phyloP scores from a whole-genome alignment of 1,140 invertebrate genomes.

The Caenorhabditis brenneri region DNA sequence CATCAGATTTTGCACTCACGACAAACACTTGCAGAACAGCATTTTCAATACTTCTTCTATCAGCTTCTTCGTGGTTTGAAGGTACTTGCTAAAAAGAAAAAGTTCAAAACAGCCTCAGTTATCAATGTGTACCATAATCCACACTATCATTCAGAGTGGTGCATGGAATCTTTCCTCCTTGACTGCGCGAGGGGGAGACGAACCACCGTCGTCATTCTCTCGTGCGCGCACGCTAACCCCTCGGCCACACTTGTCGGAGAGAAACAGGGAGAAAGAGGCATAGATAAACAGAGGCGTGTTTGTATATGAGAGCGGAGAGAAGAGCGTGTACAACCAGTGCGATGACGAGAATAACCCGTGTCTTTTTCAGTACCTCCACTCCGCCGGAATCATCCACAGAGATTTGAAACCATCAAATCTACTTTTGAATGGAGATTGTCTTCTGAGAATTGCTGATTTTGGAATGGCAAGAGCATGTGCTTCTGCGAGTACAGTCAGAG shows the following conservation, averaged over 20 bases:
- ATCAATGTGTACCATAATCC: conserved; percentile 33
- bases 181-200: background rate
- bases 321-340: too few relatives aligned
- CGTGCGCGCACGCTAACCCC: background rate
- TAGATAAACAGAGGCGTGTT: background rate
- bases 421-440: conserved; percentile 74
- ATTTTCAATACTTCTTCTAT: conserved; percentile 73
- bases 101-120: conserved; percentile 37
- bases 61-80: conserved; percentile 73
- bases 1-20: conserved; percentile 74
- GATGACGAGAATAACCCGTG: background rate
- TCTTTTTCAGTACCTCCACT: conserved; percentile 72
- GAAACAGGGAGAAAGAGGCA: background rate
- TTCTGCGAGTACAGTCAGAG: conserved; percentile 45
- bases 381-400: conserved; percentile 73
- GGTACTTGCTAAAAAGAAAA: conserved; percentile 44
- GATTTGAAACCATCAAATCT: conserved; percentile 74
- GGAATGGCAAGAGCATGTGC: conserved; percentile 69
- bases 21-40: conserved; percentile 72
- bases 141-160: conserved; percentile 38
- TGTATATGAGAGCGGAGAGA: too few relatives aligned
- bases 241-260: conserved; percentile 19
- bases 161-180: conserved; percentile 44
- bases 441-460: conserved; percentile 74
- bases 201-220: too few relatives aligned